Evolutionary conservation across 2,797 vertebrate species (phyloP).

Genomic region (Peromyscus attwateri): DNA sequence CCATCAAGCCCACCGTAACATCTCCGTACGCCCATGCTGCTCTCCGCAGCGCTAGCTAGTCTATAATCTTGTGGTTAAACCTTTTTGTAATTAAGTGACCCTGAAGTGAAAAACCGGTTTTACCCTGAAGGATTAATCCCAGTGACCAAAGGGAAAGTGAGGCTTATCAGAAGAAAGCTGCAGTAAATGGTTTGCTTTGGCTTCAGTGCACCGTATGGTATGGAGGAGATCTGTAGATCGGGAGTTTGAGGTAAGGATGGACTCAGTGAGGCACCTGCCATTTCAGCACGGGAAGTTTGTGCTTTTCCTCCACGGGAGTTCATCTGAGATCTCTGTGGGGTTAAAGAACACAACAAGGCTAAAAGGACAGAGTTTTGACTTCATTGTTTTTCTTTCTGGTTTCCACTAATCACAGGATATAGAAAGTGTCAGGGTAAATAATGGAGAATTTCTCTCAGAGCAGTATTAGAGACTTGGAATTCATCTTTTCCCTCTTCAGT

Average conservation of each 20-base stretch:
- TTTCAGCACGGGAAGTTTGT: not conserved
- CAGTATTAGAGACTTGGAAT: not conserved
- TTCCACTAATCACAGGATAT: not conserved
- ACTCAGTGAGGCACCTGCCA: not conserved
- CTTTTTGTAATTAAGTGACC: not conserved
- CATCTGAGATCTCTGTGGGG: not conserved
- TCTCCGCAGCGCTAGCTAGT: not conserved
- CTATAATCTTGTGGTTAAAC: not conserved
- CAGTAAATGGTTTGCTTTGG: conserved; percentile 22
- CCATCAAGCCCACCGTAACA: not conserved
- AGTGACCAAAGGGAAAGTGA: not conserved
- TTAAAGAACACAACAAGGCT: conserved; percentile 1
- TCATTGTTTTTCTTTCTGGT: conserved; percentile 5
- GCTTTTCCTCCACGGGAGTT: not conserved
- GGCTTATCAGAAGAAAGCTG: conserved; percentile 35
- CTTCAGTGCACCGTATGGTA: not conserved
- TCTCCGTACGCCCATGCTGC: not conserved
- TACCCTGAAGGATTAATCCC: not conserved
- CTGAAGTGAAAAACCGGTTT: conserved; percentile 7
- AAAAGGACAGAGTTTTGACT: not conserved
- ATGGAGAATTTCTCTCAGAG: not conserved
- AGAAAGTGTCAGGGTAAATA: not conserved
- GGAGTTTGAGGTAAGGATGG: not conserved
- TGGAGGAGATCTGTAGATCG: not conserved
- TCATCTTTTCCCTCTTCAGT: conserved; percentile 2